These are phyloP conservation scores for Piaya cayana DNA, from an alignment of 2,113 vertebrate species.

Conservation along the genomic window DNA sequence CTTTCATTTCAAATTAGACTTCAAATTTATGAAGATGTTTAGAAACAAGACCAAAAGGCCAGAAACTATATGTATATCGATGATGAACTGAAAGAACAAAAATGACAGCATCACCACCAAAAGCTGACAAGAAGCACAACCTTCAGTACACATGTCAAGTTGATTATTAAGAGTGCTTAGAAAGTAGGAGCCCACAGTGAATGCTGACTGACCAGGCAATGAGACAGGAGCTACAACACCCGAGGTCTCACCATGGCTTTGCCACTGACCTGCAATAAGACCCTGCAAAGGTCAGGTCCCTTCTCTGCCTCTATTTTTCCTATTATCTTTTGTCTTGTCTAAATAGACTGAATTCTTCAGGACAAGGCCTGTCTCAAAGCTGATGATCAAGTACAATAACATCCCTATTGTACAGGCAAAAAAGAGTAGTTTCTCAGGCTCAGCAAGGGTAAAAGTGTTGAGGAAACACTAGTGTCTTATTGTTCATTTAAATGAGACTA, in stretches of 20 bases:
- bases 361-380: not conserved
- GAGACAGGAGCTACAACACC: not conserved
- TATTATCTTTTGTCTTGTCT: not conserved
- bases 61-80: not conserved
- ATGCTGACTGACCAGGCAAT: not conserved
- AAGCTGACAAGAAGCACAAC: not conserved
- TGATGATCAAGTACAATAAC: not conserved
- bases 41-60: not conserved
- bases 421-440: not conserved
- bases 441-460: not conserved
- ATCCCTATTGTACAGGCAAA: not conserved
- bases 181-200: not conserved
- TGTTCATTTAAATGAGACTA: not conserved
- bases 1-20: not conserved
- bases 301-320: not conserved
- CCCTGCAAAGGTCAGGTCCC: not conserved
- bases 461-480: not conserved
- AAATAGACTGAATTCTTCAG: constrained; percentile 3
- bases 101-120: not conserved
- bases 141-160: not conserved
- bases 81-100: not conserved
- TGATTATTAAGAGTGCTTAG: not conserved
- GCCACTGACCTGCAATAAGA: not conserved
- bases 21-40: not conserved
- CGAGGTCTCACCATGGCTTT: not conserved